Evolutionary conservation across 2,797 vertebrate genomes (phyloP).

Genomic region (Hyperoplus lanceolatus): DNA sequence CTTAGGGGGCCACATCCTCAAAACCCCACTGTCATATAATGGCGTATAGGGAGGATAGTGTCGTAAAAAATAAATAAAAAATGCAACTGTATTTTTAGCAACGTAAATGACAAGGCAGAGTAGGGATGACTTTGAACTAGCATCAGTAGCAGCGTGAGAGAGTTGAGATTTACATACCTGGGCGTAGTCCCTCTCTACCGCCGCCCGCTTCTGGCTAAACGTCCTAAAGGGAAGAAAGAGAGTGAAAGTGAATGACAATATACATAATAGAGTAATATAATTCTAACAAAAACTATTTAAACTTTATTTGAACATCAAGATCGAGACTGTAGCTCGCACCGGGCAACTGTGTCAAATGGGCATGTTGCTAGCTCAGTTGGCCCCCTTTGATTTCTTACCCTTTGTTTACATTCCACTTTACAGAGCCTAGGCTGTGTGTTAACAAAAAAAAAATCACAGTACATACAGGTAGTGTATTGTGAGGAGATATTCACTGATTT

Average conservation of each 20-base stretch:
- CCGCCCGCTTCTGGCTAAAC: conserved; percentile 95
- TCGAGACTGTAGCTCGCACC: too few relatives aligned
- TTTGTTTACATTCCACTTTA: too few relatives aligned
- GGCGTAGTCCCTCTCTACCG: conserved; percentile 95
- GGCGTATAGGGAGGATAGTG: conserved; percentile 28
- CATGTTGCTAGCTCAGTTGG: too few relatives aligned
- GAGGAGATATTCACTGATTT: too few relatives aligned
- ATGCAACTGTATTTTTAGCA: conserved; percentile 36
- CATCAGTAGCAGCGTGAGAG: conserved; percentile 10
- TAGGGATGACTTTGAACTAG: conserved; percentile 10
- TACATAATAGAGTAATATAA: too few relatives aligned
- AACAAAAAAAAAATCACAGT: too few relatives aligned
- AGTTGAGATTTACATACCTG: conserved; percentile 87
- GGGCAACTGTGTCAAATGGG: too few relatives aligned
- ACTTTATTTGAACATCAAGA: too few relatives aligned
- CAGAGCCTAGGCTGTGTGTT: too few relatives aligned
- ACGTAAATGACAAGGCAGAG: conserved; percentile 54
- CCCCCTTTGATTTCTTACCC: too few relatives aligned
- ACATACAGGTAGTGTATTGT: too few relatives aligned
- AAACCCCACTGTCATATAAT: conserved; percentile 13
- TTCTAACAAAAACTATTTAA: too few relatives aligned
- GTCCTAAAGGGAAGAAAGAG: conserved; percentile 80
- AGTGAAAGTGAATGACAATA: background rate
- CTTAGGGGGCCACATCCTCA: conserved; percentile 52
- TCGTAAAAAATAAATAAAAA: conserved; percentile 3